Conservation (phyloP, 1,140 invertebrate genomes). For the Sesamia nonagrioides region DNA sequence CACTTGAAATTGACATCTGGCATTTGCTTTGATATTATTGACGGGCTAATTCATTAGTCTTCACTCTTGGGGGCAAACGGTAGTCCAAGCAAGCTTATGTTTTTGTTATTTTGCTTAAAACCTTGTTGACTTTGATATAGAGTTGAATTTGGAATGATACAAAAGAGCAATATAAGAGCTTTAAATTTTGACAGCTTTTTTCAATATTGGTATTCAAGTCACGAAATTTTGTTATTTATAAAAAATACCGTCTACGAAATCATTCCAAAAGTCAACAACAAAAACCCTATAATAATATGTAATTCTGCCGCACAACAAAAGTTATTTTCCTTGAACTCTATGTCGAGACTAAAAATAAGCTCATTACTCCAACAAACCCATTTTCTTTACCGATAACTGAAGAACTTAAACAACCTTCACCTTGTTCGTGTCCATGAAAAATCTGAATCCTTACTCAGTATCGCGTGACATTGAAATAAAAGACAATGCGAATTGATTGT, state of each 20-base stretch:
- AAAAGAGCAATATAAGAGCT: not conserved
- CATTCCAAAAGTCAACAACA: not conserved
- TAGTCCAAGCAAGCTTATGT: not conserved
- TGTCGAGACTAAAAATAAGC: not conserved
- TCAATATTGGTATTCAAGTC: not conserved
- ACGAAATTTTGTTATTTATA: not conserved
- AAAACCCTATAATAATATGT: not conserved
- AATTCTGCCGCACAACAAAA: not conserved
- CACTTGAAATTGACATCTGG: slow-evolving; percentile 77
- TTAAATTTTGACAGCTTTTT: not conserved
- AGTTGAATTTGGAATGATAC: not conserved
- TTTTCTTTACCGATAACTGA: not conserved
- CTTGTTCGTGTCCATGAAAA: slow-evolving; percentile 19
- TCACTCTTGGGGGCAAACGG: slow-evolving; percentile 41
- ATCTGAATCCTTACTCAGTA: slow-evolving; percentile 20
- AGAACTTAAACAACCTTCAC: slow-evolving; percentile 4
- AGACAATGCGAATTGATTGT: slow-evolving; percentile 25
- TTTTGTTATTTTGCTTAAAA: not conserved
- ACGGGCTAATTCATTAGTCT: slow-evolving; percentile 75
- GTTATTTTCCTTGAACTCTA: not conserved
- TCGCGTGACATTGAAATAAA: slow-evolving; percentile 37
- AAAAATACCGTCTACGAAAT: not conserved
- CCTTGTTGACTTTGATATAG: not conserved
- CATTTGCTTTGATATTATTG: slow-evolving; percentile 79
- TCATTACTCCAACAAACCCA: slow-evolving; percentile 4